Evolutionary conservation across 2,797 vertebrate species (phyloP), one percentile per base, ranked within the genome.

Genomic region (Trachops cirrhosus): DNA sequence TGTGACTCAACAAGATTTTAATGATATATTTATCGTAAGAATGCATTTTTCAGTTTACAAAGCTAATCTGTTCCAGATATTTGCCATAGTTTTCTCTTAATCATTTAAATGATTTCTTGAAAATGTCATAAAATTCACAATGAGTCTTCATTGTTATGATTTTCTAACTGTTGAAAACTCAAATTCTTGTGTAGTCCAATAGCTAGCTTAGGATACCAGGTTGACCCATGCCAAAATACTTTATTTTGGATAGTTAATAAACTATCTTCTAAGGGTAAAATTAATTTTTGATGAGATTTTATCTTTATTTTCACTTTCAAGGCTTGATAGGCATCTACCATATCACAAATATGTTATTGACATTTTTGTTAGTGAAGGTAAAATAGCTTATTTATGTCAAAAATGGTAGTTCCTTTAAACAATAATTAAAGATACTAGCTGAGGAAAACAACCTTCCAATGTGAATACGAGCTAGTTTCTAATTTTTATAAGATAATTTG

Each of bases 301-400:
- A 67, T 57, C 39, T 86, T 94, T 21, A 19, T 85, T 88, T 91
- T 78, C 39, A 86, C 86, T 85, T 96, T 39, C 21, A 83, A 84
- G 64, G 10, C 29, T 37, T 84, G 8, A 41, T 67, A 79, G 37
- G 19, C 3, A 80, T 70, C 46, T 75, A 54, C 57, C 18, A 88
- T 39, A 89, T 41, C n/a, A 84, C 21, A 94, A 86, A 83, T 70
- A 32, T 16, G 12, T 48, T 96, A 73, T 57, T 90, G 67, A 64
- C 44, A 37, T 80, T 54, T 93, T 95, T 91, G 18, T 86, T 94
- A 50, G 26, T 71, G 57, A 84, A 67, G 29, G 50, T 75, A 32
- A 89, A 93, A 57, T 73, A 67, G 9, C 73, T 22, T 54, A 16
- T 67, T 37, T 64, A 75, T 68, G 32, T 10, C 50, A 10, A n/a